Conservation (phyloP, 2,888 invertebrate species). For the Lasius fuliginosus region DNA sequence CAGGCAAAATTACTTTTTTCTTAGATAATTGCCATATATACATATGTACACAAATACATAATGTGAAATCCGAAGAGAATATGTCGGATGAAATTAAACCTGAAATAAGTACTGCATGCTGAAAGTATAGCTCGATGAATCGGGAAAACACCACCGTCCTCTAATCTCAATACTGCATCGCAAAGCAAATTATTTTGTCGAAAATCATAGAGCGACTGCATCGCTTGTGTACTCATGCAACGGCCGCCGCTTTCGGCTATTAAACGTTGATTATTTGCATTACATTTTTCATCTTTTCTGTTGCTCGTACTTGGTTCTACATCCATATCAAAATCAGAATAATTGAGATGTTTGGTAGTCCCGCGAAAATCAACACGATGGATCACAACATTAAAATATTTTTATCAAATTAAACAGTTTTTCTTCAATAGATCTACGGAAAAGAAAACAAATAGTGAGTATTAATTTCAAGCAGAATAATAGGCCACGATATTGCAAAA, state of each 20-base stretch:
- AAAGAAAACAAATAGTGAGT: not conserved
- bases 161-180: slow-evolving; percentile 94
- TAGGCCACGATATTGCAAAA: not conserved
- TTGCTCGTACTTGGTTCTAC: slow-evolving; percentile 74
- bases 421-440: slow-evolving; percentile 17
- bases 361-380: slow-evolving; percentile 21
- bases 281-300: slow-evolving; percentile 64
- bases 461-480: not conserved
- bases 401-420: slow-evolving; percentile 14
- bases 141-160: slow-evolving; percentile 93
- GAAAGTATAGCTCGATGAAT: slow-evolving; percentile 95
- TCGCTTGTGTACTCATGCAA: slow-evolving; percentile 94
- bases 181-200: slow-evolving; percentile 94
- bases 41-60: not conserved
- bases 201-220: slow-evolving; percentile 94
- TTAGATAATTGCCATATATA: not conserved
- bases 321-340: slow-evolving; percentile 77
- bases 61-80: not conserved
- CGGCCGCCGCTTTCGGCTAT: slow-evolving; percentile 87
- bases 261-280: slow-evolving; percentile 69
- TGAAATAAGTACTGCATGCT: slow-evolving; percentile 96
- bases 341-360: slow-evolving; percentile 20
- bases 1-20: not conserved
- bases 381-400: slow-evolving; percentile 29
- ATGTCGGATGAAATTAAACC: slow-evolving; percentile 87